phyloP scores from a whole-genome alignment of 2,113 vertebrate species.

The Lepidothrix coronata region DNA sequence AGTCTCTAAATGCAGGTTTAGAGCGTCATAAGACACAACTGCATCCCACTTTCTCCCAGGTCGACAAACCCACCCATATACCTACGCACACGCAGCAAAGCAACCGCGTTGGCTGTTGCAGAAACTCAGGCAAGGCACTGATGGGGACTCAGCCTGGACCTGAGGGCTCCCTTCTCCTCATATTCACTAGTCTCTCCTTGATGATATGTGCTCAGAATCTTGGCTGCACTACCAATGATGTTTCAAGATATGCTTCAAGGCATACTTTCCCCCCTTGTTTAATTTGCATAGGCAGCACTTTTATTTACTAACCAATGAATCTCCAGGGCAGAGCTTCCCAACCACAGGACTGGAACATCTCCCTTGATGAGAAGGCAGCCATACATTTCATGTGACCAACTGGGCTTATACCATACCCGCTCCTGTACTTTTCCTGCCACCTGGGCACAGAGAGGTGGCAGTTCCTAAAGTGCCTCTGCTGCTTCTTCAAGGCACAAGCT shows the following conservation, averaged over 20 bases:
- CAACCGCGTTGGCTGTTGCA: rapidly evolving
- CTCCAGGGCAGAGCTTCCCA: rapidly evolving
- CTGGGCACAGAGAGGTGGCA: background rate
- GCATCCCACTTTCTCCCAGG: background rate
- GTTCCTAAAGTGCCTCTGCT: background rate
- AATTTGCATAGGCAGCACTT: background rate
- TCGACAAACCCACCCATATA: background rate
- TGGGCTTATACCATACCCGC: rapidly evolving
- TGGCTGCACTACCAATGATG: background rate
- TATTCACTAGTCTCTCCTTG: background rate
- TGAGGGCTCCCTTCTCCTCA: background rate
- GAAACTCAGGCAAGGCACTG: rapidly evolving
- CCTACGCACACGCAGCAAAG: rapidly evolving
- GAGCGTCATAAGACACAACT: rapidly evolving
- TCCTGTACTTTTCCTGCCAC: background rate
- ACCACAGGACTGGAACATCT: rapidly evolving
- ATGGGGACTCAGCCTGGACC: background rate
- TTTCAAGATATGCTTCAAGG: background rate
- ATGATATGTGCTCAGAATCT: background rate
- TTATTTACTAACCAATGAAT: background rate
- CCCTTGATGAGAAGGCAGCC: background rate
- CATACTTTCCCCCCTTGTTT: background rate
- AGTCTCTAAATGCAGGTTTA: rapidly evolving
- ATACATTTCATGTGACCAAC: background rate
- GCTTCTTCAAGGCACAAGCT: background rate